phyloP scores from a whole-genome alignment of 2,888 invertebrate species.

The Drosophila picticornis region DNA sequence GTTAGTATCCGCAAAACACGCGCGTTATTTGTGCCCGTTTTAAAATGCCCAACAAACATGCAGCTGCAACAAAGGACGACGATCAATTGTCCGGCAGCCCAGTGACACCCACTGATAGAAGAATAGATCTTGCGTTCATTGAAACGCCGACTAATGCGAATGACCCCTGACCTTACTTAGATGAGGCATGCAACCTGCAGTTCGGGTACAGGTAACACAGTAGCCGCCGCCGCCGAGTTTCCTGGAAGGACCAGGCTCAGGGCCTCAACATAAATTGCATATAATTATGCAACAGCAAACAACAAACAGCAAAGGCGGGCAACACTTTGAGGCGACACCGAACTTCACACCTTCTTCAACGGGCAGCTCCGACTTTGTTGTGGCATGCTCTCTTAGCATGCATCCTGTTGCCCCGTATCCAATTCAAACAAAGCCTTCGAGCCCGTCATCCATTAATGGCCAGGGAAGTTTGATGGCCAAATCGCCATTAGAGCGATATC shows the following conservation, averaged over 20 bases:
- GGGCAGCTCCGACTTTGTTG: constrained; percentile 12
- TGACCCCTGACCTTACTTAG: constrained; percentile 29
- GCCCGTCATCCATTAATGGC: constrained; percentile 54
- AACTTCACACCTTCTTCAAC: constrained; percentile 64
- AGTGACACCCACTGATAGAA: constrained; percentile 29
- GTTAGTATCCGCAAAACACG: constrained; percentile 64
- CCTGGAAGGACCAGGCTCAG: constrained; percentile 57
- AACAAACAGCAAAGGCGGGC: constrained; percentile 12
- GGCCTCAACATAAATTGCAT: constrained; percentile 65
- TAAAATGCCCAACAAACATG: constrained; percentile 20
- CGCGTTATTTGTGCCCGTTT: constrained; percentile 41
- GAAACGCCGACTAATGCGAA: constrained; percentile 2
- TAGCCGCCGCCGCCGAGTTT: constrained; percentile 61
- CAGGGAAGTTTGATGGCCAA: constrained; percentile 55
- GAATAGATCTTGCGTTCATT: constrained; percentile 24
- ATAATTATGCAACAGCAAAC: constrained; percentile 71
- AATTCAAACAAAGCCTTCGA: constrained; percentile 41
- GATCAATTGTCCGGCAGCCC: constrained; percentile 28
- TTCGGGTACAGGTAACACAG: constrained; percentile 54
- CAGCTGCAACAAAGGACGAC: constrained; percentile 18
- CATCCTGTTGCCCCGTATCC: constrained; percentile 47
- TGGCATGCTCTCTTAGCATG: constrained; percentile 27
- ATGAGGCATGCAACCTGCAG: constrained; percentile 16
- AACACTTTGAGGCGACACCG: constrained; percentile 33
- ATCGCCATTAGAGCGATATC: constrained; percentile 73